Evolutionary conservation across 2,888 invertebrate species (phyloP), one percentile per base, ranked within the genome.

Genomic region (Dicyrtoma fusca): DNA sequence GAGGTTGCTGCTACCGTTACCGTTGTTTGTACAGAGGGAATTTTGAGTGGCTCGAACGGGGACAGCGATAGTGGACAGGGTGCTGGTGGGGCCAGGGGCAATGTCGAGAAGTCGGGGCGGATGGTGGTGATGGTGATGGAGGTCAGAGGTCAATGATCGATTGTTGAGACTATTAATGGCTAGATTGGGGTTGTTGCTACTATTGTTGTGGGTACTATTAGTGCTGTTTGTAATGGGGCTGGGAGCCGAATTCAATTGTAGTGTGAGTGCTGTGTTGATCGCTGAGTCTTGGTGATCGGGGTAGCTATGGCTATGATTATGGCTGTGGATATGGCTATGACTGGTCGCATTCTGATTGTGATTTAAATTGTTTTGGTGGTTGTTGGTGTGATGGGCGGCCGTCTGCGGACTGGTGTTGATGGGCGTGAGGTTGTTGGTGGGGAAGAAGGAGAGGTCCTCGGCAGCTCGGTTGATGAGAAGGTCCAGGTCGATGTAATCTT

Each of bases 401-500:
- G 10, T n/a, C 71, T 73, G 64, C 62, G 74, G 77, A 76, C 74
- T 74, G 74, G 72, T 69, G 61, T 70, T 47, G 42, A 63, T 51
- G 1, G 62, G 66, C 59, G 62, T 74, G 65, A 68, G 62, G 64
- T 65, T 42, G 44, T 59, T 25, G 34, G 74, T 68, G 55, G 75
- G 76, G 73, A 80, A 81, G 74, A 81, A 82, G 64, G 80, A 81
- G 77, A 83, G 82, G 74, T 83, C 82, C 74, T 84, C 83, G 10
- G 83, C 83, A 1, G 84, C 83, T 71, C 82, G 81, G 78, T 83
- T 82, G 69, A 84, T 83, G 57, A 84, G 81, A 81, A 83, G 81
- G 76, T 84, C 84, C 74, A 84, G 77, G 74, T 84, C 84, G 63
- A 84, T 82, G 76, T 82, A 83, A 74, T 84, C 84, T 73, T 84